A percentile compares a stretch with the other conserved stretches of the same genome.
Evolutionary conservation across 2,888 invertebrate species (phyloP).

Genomic region (Octodonta nipae): DNA sequence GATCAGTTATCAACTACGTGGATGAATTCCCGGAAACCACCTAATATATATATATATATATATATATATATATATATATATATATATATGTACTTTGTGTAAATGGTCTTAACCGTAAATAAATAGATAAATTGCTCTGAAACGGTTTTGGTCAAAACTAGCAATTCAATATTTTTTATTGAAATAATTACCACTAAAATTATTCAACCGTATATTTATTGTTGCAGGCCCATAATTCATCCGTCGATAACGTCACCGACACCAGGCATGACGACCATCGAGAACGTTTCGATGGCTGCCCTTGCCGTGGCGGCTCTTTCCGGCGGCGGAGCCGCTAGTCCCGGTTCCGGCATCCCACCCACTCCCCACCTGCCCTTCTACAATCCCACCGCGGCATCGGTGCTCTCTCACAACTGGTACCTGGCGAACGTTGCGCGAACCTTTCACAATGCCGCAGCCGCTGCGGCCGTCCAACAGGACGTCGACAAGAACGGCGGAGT

Average conservation of each 20-base stretch:
- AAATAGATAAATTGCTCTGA: too few relatives aligned
- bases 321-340: slow-evolving; percentile 34
- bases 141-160: too few relatives aligned
- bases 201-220: not conserved
- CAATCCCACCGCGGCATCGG: slow-evolving; percentile 26
- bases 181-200: too few relatives aligned
- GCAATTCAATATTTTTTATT: too few relatives aligned
- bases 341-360: slow-evolving; percentile 21
- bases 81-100: too few relatives aligned
- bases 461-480: slow-evolving; percentile 10
- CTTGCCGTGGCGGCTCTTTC: slow-evolving; percentile 51
- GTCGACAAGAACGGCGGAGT: slow-evolving; percentile 17
- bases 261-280: slow-evolving; percentile 41
- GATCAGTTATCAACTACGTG: too few relatives aligned
- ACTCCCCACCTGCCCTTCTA: slow-evolving; percentile 30
- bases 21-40: too few relatives aligned
- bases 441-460: slow-evolving; percentile 30
- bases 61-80: too few relatives aligned
- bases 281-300: slow-evolving; percentile 53
- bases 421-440: slow-evolving; percentile 40
- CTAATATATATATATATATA: too few relatives aligned
- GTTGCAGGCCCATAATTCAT: slow-evolving; percentile 12
- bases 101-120: too few relatives aligned
- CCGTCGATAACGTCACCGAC: slow-evolving; percentile 22
- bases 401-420: slow-evolving; percentile 31